Conservation (phyloP, 2,113 vertebrate genomes). For the Phalacrocorax aristotelis region DNA sequence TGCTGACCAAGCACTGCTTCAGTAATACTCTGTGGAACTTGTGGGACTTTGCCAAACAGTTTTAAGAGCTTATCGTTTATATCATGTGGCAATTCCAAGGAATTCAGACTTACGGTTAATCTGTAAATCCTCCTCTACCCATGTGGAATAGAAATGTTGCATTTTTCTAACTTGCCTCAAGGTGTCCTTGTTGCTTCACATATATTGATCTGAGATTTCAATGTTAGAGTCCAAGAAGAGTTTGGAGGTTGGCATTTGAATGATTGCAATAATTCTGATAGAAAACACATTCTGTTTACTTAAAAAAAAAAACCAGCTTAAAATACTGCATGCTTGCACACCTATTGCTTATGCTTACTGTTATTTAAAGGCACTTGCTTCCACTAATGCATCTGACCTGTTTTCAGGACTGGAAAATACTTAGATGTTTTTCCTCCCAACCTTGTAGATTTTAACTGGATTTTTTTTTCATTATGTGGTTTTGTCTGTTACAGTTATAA, state of each 20-base stretch:
- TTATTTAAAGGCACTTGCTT: constrained; percentile 41
- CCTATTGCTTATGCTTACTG: neutral
- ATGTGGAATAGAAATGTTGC: neutral
- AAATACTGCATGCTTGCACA: neutral
- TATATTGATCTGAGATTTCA: neutral
- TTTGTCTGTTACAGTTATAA: neutral
- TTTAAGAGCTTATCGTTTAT: neutral
- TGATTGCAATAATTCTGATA: neutral
- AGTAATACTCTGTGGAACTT: neutral
- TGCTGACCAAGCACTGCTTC: neutral
- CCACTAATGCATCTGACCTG: neutral
- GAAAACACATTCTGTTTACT: neutral
- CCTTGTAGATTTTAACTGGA: neutral
- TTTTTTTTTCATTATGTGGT: neutral
- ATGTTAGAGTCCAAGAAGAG: neutral
- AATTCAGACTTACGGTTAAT: neutral
- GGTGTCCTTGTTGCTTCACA: constrained; percentile 63
- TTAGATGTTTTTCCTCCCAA: neutral
- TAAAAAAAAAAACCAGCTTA: neutral
- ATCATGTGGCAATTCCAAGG: neutral
- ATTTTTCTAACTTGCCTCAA: constrained; percentile 56
- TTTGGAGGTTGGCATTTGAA: neutral
- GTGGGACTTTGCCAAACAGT: neutral
- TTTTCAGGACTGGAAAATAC: neutral
- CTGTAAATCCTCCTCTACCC: neutral